Evolutionary conservation across 2,797 vertebrate species (phyloP), one percentile per base, ranked within the genome.

Genomic region (Zalophus californianus): DNA sequence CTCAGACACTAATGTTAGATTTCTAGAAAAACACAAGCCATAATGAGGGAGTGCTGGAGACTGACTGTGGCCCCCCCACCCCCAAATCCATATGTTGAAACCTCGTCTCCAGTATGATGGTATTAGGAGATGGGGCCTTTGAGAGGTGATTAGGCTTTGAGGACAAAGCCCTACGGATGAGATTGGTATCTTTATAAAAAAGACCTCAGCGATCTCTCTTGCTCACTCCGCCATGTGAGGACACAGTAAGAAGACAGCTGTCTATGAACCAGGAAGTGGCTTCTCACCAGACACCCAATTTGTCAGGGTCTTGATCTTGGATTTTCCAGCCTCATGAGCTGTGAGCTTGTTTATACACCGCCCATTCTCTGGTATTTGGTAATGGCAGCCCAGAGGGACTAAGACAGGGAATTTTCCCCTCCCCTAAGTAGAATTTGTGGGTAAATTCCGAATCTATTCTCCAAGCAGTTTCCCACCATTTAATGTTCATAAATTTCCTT

Each of bases 21-120:
- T 89, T 94, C 93, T 11, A 68, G 94, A 70, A 84, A 90, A 92
- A 50, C 5, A 32, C 27, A 94, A 96, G 35, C 48, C 27, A 23
- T 66, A 25, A 16, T 44, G 27, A 62, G 23, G 29, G 35, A 58
- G 8, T 77, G 41, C 32, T 50, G 27, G 0, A 50, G 32, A 68
- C 14, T 7, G 38, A 56, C 58, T 35, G 58, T n/a, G 18, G 23
- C 82, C 25, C 5, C 32, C 64, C 66, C 7, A 2, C 29, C 18
- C 15, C 58, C 20, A 68, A 92, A 83, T 41, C 48, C 38, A 2
- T 54, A 29, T 41, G 21, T 35, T 29, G 62, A 91, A 73, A 62
- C 73, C 29, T 29, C 68, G 29, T 58, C 56, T 21, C 41, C 27
- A 20, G 27, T 32, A 58, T 58, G 20, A 44, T 35, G 54, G 11